A percentile compares a stretch with the other conserved stretches of the same genome.
These are phyloP conservation scores for Drosophila melanosoma DNA, from an alignment of 2,888 invertebrate genomes.

Conservation along the genomic window DNA sequence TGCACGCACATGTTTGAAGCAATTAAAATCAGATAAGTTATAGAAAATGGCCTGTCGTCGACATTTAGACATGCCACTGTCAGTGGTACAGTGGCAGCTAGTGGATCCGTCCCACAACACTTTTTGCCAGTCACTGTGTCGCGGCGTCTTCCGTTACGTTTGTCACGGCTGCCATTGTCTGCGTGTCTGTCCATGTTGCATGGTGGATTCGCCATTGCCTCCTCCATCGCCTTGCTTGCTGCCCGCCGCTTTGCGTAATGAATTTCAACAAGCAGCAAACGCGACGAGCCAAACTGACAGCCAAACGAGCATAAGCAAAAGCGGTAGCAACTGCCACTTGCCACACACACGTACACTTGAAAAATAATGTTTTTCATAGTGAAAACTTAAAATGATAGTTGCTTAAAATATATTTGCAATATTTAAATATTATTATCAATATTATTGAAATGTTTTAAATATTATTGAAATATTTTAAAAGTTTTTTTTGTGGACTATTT, in stretches of 20 bases:
- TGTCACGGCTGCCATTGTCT: constrained; percentile 69
- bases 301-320: constrained; percentile 47
- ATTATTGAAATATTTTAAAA: not conserved
- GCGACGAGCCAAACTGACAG: constrained; percentile 59
- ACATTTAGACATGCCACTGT: constrained; percentile 75
- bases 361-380: not conserved
- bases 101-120: not conserved
- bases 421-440: no score
- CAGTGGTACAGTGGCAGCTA: constrained; percentile 18
- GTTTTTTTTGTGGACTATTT: no score
- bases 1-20: constrained; percentile 74
- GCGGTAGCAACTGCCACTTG: constrained; percentile 53
- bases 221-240: constrained; percentile 22
- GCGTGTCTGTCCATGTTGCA: constrained; percentile 34
- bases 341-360: constrained; percentile 18
- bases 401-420: not conserved
- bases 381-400: not conserved
- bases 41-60: constrained; percentile 80
- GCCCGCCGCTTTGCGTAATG: constrained; percentile 67
- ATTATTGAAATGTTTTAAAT: no score
- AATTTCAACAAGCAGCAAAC: constrained; percentile 70
- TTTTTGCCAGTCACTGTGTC: constrained; percentile 6
- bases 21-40: constrained; percentile 83
- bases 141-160: constrained; percentile 72
- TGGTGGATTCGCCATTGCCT: constrained; percentile 11